phyloP scores from a whole-genome alignment of 2,888 invertebrate genomes.

The Branchipolynoe longqiensis region DNA sequence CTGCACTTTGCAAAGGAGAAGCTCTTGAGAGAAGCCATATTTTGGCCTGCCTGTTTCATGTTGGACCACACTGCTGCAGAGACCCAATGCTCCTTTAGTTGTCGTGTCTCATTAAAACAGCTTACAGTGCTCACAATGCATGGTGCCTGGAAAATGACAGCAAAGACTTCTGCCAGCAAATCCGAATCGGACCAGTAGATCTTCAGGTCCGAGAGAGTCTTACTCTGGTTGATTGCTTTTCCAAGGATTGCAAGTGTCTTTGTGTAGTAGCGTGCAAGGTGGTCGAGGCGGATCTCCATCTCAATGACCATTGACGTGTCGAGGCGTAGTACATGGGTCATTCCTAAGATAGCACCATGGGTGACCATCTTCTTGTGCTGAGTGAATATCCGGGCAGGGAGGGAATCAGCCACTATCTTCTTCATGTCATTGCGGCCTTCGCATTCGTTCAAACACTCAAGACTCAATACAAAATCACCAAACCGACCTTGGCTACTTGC shows the following conservation, averaged over 20 bases:
- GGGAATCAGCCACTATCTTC: slow-evolving; percentile 68
- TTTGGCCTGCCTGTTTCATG: slow-evolving; percentile 72
- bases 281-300: slow-evolving; percentile 74
- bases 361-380: slow-evolving; percentile 69
- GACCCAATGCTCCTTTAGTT: slow-evolving; percentile 64
- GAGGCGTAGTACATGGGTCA: slow-evolving; percentile 64
- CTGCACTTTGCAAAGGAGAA: slow-evolving; percentile 72
- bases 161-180: slow-evolving; percentile 72
- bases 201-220: slow-evolving; percentile 69
- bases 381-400: slow-evolving; percentile 71
- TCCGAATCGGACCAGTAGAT: slow-evolving; percentile 73
- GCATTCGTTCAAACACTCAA: slow-evolving; percentile 73
- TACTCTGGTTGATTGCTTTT: slow-evolving; percentile 67
- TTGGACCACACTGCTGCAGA: slow-evolving; percentile 76
- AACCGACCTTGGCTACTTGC: slow-evolving; percentile 64
- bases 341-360: slow-evolving; percentile 68
- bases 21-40: slow-evolving; percentile 69
- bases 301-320: slow-evolving; percentile 69
- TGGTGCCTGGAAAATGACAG: slow-evolving; percentile 68
- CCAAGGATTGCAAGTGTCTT: slow-evolving; percentile 71
- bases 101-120: slow-evolving; percentile 66
- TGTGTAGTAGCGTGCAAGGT: slow-evolving; percentile 69
- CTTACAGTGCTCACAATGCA: slow-evolving; percentile 68
- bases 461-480: slow-evolving; percentile 70
- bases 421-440: slow-evolving; percentile 68